phyloP scores from a whole-genome alignment of 2,797 vertebrate species.

The Leptodactylus fallax region DNA sequence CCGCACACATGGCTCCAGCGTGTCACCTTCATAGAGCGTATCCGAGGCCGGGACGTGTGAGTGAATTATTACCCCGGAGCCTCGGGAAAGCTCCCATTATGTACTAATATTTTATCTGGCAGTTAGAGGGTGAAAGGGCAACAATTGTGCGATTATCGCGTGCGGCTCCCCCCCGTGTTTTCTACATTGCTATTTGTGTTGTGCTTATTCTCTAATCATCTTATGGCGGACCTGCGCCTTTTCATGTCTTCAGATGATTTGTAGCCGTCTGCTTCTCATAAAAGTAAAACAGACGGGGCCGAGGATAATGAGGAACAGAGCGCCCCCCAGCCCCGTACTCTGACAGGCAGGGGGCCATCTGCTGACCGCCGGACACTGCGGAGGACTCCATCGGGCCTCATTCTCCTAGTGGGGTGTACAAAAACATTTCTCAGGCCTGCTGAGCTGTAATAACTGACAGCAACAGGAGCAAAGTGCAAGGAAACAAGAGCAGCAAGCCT shows the following conservation, averaged over 20 bases:
- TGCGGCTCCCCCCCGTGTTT: conserved; percentile 34
- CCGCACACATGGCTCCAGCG: neutral
- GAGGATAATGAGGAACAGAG: conserved; percentile 58
- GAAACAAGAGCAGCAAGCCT: no score
- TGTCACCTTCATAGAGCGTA: neutral
- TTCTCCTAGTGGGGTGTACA: neutral
- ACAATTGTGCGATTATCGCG: conserved; percentile 47
- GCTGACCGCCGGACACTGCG: neutral
- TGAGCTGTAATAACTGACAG: neutral
- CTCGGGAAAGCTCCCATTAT: conserved; percentile 54
- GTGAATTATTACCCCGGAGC: conserved; percentile 44
- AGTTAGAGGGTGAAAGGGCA: conserved; percentile 57
- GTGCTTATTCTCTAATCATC: conserved; percentile 57
- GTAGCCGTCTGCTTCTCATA: conserved; percentile 60
- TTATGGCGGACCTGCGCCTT: conserved; percentile 30
- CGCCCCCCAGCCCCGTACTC: neutral
- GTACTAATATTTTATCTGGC: conserved; percentile 50
- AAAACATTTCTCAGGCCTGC: neutral
- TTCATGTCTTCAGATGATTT: conserved; percentile 56
- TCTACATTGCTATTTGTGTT: conserved; percentile 53
- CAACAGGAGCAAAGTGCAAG: neutral
- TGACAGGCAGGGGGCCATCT: neutral
- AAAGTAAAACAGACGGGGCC: conserved; percentile 32
- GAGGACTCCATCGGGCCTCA: neutral
- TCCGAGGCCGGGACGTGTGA: neutral